Evolutionary conservation across 2,797 vertebrate species (phyloP).

Genomic region (Phalloptychus januarius): DNA sequence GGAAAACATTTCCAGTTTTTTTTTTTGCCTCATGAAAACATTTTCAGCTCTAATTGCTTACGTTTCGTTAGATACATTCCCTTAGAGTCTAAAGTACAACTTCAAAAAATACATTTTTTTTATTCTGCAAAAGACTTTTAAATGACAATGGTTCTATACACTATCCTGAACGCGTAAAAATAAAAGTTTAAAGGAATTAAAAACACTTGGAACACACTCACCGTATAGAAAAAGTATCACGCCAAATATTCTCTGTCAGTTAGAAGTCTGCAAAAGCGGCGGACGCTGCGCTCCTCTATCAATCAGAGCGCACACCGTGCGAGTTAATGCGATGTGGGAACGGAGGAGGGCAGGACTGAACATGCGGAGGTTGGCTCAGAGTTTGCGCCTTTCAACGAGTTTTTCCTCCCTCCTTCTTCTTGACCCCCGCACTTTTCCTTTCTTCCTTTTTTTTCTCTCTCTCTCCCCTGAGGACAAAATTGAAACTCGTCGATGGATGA

Average conservation of each 20-base stretch:
- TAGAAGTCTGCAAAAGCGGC: neutral
- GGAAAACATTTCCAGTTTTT: neutral
- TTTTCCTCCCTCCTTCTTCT: conserved; percentile 26
- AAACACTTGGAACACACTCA: conserved; percentile 25
- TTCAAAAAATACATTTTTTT: neutral
- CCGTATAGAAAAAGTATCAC: conserved; percentile 25
- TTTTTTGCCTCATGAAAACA: neutral
- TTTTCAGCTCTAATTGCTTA: neutral
- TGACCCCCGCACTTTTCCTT: conserved; percentile 5
- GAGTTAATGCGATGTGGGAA: conserved; percentile 41
- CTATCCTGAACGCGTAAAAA: neutral
- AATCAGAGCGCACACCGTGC: conserved; percentile 21
- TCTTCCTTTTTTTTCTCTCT: neutral
- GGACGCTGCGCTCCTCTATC: conserved; percentile 24
- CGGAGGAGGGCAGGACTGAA: conserved; percentile 60
- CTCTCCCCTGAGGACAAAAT: neutral
- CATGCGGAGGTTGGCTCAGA: conserved; percentile 63
- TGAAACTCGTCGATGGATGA: conserved; percentile 8
- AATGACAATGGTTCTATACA: neutral
- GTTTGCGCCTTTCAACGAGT: conserved; percentile 40
- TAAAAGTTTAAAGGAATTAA: neutral
- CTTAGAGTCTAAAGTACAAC: neutral
- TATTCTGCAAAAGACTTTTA: neutral
- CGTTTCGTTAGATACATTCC: neutral
- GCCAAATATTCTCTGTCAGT: conserved; percentile 26